Percentiles rank a stretch among this genome's conserved stretches.
phyloP scores from a whole-genome alignment of 2,888 invertebrate species.

The Drosophila leonis region DNA sequence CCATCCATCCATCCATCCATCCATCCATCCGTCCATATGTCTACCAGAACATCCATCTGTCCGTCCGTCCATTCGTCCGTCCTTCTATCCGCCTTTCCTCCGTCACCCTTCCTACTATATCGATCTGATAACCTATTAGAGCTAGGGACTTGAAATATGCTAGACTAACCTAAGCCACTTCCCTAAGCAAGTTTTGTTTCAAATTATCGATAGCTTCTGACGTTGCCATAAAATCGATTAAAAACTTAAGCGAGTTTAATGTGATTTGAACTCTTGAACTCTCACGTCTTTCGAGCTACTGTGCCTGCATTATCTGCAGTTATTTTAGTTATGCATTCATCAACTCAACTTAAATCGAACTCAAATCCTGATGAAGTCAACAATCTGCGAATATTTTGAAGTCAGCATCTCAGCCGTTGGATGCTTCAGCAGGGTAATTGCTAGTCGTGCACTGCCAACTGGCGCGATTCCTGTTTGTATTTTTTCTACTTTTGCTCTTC shows the following conservation, averaged over 20 bases:
- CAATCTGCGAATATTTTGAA: not conserved
- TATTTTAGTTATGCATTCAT: too few species aligned
- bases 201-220: too few species aligned
- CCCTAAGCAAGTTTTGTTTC: too few species aligned
- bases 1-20: not conserved
- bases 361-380: not conserved
- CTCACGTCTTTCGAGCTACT: too few species aligned
- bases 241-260: too few species aligned
- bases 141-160: too few species aligned
- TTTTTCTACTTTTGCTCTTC: not conserved
- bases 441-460: not conserved
- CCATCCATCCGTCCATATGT: too few species aligned
- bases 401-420: not conserved
- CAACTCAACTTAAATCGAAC: too few species aligned
- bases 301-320: too few species aligned
- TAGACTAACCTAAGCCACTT: too few species aligned
- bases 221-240: too few species aligned
- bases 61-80: not conserved
- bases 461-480: not conserved
- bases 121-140: not conserved
- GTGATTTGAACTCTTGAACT: not conserved
- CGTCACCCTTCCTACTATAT: not conserved
- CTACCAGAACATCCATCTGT: too few species aligned
- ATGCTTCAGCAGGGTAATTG: not conserved
- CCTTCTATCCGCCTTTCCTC: not conserved